Evolutionary conservation across 2,113 vertebrate genomes (phyloP), one percentile per base, ranked within the genome.

Genomic region (Pangasianodon gigas): DNA sequence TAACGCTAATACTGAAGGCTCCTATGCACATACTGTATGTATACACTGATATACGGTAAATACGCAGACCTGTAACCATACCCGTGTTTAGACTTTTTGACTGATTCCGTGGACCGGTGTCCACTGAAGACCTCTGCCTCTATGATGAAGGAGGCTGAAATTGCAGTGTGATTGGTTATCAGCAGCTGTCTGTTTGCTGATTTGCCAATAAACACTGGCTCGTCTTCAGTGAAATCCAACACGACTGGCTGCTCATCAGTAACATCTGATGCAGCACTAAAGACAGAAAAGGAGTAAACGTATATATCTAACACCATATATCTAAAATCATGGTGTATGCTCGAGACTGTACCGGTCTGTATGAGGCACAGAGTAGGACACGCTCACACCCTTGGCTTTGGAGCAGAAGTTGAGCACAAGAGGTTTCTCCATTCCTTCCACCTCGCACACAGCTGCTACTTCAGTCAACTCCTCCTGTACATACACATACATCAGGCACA

Each of bases 111-210:
- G 9, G 79, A 77, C 14, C 88, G 84, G 32, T 32, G 89, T 74
- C 92, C 96, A 79, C 90, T 96, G 19, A 99, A 99, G 93, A 97
- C 97, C 16, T 97, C 95, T 0, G 94, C 95, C 79, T 94, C 92
- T 44, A 99, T 41, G n/a, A 84, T 90, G 92, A 99, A 99, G 1
- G 94, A 88, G 19, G 97, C 96, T 3, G 94, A 84, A 74, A 98
- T 96, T 0, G 96, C 95, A 0, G 96, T 97, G 56, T 90, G 93
- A 74, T 99, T 99, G 90, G 95, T 97, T 62, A 99, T 95, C 48
- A 96, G 4, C 1, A 99, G 91, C 90, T 96, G 96, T 67, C 93
- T 94, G 0, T 91, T 96, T 21, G 96, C 92, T 0, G 89, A 7
- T 44, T 89, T 95, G 74, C 93, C 93, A 91, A 97, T 90, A 0